Conservation (phyloP, 2,888 invertebrate genomes). For the Herminia tarsipennalis region DNA sequence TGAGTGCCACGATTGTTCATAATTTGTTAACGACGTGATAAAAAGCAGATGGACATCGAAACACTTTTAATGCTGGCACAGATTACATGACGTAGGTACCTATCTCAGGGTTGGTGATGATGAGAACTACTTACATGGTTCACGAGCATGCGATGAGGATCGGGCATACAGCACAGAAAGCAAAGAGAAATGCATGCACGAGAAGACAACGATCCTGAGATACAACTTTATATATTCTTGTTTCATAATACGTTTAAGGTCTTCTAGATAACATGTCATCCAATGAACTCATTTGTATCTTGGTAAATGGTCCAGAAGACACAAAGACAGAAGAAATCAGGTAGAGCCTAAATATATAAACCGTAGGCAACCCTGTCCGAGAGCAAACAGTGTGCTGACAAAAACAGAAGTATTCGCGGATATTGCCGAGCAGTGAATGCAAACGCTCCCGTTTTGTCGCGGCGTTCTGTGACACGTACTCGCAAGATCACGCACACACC, state of each 20-base stretch:
- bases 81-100: too few relatives aligned
- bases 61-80: slow-evolving; percentile 28
- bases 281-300: too few relatives aligned
- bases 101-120: too few relatives aligned
- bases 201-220: too few relatives aligned
- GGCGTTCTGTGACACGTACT: slow-evolving; percentile 7
- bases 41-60: slow-evolving; percentile 30
- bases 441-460: slow-evolving; percentile 31
- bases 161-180: too few relatives aligned
- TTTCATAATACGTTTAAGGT: too few relatives aligned
- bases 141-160: not conserved
- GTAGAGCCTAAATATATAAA: not conserved
- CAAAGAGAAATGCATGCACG: too few relatives aligned
- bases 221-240: too few relatives aligned
- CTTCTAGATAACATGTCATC: too few relatives aligned
- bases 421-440: slow-evolving; percentile 32
- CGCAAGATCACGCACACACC: not conserved
- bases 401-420: slow-evolving; percentile 33
- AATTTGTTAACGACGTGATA: slow-evolving; percentile 35
- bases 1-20: not conserved
- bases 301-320: too few relatives aligned
- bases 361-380: not conserved
- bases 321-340: not conserved
- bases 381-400: not conserved
- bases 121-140: too few relatives aligned